These are phyloP conservation scores for Elanoides forficatus DNA, from an alignment of 2,113 vertebrate species.

Conservation along the genomic window DNA sequence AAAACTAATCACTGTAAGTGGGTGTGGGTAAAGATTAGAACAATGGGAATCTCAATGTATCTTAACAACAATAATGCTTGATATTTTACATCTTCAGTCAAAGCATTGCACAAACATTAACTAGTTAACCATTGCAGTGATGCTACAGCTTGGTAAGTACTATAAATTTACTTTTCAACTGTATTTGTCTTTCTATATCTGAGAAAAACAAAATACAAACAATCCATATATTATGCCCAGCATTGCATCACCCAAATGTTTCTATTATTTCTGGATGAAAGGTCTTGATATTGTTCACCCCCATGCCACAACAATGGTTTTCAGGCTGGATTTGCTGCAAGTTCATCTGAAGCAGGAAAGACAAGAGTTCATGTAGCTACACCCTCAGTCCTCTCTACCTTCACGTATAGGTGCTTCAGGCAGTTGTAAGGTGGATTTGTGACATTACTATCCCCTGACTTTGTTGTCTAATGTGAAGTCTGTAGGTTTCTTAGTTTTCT, in stretches of 20 bases:
- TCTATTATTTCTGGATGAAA: background rate
- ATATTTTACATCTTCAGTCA: background rate
- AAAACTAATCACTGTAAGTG: slow-evolving; percentile 2
- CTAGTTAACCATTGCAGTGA: background rate
- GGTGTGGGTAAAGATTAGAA: background rate
- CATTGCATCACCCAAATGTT: background rate
- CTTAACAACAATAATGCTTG: background rate
- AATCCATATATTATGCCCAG: background rate
- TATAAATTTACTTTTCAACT: background rate
- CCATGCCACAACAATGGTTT: background rate
- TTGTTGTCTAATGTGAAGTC: background rate
- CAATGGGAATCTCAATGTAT: background rate
- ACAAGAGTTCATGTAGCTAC: background rate
- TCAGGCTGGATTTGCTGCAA: background rate
- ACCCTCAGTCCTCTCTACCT: background rate
- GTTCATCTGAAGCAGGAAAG: background rate
- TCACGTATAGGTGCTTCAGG: background rate
- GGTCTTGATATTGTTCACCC: background rate
- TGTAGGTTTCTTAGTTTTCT: background rate
- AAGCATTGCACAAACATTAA: background rate
- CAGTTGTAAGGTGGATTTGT: background rate
- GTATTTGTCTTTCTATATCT: background rate
- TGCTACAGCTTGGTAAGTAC: background rate
- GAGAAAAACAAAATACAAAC: background rate
- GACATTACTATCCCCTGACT: background rate